A percentile compares a stretch with the other conserved stretches of the same genome.
These are phyloP conservation scores for Papilio gigon DNA, from an alignment of 2,888 invertebrate species.

Conservation along the genomic window DNA sequence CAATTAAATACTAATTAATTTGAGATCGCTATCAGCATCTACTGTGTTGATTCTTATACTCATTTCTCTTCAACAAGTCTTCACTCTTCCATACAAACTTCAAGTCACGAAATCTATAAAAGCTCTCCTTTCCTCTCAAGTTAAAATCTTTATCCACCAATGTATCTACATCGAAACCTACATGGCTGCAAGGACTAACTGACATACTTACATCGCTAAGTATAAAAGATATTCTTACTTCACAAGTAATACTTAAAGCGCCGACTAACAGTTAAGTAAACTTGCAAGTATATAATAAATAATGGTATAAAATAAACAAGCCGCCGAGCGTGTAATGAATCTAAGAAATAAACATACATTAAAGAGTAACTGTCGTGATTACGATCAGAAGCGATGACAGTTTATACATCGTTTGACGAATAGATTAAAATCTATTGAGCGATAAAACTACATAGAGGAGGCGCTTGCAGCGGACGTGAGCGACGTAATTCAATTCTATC, in stretches of 20 bases:
- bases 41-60: not conserved
- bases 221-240: not conserved
- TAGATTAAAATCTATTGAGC: constrained; percentile 72
- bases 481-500: constrained; percentile 78
- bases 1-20: not conserved
- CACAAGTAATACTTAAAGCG: not conserved
- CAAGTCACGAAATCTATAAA: too few relatives aligned
- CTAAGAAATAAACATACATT: constrained; percentile 51
- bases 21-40: not conserved
- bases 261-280: constrained; percentile 13
- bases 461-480: constrained; percentile 77
- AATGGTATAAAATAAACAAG: constrained; percentile 21
- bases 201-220: not conserved
- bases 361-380: constrained; percentile 58
- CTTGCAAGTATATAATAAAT: constrained; percentile 6
- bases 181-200: not conserved
- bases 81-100: too few relatives aligned
- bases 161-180: not conserved
- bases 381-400: constrained; percentile 68
- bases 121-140: not conserved
- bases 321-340: constrained; percentile 13
- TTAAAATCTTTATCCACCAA: not conserved
- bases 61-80: not conserved
- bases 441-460: constrained; percentile 68
- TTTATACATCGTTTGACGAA: constrained; percentile 75